Percentiles rank a stretch among this genome's conserved stretches.
Conservation (phyloP, 1,140 invertebrate species). For the Megalopta genalis region DNA sequence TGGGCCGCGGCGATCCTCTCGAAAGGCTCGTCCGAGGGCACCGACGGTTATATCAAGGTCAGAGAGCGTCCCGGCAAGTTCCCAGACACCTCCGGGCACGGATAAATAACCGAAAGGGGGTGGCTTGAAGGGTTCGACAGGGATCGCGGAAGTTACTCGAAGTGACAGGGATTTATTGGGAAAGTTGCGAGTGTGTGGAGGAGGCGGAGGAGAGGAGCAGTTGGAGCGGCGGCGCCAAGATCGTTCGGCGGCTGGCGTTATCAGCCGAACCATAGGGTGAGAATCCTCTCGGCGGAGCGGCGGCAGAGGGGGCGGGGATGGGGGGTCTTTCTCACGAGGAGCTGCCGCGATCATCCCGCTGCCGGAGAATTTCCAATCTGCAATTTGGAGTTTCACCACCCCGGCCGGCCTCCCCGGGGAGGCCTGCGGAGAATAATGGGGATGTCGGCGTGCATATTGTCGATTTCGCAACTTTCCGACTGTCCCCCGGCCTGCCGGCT, state of each 20-base stretch:
- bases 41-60: neutral
- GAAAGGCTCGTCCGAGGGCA: neutral
- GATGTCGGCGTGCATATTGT: conserved; percentile 46
- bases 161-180: conserved; percentile 60
- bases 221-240: conserved; percentile 6
- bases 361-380: conserved; percentile 62
- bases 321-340: conserved; percentile 22
- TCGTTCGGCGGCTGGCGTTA: conserved; percentile 38
- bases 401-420: neutral
- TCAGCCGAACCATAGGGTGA: conserved; percentile 28
- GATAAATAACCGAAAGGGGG: conserved; percentile 40
- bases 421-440: conserved; percentile 36
- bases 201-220: conserved; percentile 31
- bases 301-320: conserved; percentile 8
- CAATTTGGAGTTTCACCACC: conserved; percentile 59
- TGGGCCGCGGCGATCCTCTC: neutral
- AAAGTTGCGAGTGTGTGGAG: conserved; percentile 48
- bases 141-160: conserved; percentile 58
- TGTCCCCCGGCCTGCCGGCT: neutral
- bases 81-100: neutral
- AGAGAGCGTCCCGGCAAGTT: neutral
- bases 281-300: conserved; percentile 18
- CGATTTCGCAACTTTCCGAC: conserved; percentile 45
- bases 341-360: conserved; percentile 25
- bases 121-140: conserved; percentile 42